Evolutionary conservation across 2,888 invertebrate genomes (phyloP).

Genomic region (Leucophora obtusa): DNA sequence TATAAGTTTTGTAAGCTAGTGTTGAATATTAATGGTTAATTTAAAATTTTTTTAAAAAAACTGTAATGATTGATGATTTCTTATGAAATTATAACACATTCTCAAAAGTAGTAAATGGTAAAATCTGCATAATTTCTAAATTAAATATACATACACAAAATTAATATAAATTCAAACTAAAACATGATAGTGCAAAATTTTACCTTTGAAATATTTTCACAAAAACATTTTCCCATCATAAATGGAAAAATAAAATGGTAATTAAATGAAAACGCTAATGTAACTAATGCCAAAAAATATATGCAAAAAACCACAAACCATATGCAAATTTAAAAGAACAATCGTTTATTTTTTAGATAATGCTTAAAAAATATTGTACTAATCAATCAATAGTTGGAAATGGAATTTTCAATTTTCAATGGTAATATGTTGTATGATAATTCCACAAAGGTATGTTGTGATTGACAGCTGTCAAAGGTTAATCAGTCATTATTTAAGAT

Average conservation of each 20-base stretch:
- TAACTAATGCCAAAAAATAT: background rate
- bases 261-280: background rate
- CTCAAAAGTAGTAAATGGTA: background rate
- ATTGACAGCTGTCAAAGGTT: constrained; percentile 75
- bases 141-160: constrained; percentile 8
- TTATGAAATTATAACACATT: background rate
- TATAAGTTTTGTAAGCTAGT: too few relatives aligned
- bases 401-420: constrained; percentile 14
- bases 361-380: constrained; percentile 2
- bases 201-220: background rate
- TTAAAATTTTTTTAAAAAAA: background rate
- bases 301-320: background rate
- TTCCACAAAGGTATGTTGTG: constrained; percentile 45
- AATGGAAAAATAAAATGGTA: background rate
- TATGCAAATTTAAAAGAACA: constrained; percentile 35
- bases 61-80: constrained; percentile 12
- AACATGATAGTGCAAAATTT: constrained; percentile 31
- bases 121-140: constrained; percentile 38
- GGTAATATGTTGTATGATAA: constrained; percentile 2
- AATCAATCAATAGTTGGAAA: constrained; percentile 40
- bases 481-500: constrained; percentile 71
- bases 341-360: background rate
- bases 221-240: constrained; percentile 13
- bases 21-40: too few relatives aligned
- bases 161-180: constrained; percentile 12